Conservation (phyloP, 1,140 invertebrate genomes). For the Philotrypesis tridentata region DNA sequence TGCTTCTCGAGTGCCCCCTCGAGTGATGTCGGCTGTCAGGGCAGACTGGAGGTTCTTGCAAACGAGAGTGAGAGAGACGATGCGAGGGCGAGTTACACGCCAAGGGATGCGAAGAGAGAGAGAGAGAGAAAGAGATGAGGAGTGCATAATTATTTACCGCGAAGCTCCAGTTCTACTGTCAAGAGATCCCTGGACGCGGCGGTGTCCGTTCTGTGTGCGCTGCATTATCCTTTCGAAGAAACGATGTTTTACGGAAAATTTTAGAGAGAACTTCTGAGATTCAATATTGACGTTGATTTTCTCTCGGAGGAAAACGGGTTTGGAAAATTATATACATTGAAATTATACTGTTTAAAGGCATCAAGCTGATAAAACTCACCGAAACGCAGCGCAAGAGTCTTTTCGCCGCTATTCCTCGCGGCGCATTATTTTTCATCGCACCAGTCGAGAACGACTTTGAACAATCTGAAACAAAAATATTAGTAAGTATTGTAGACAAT, state of each 20-base stretch:
- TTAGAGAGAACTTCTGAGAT: background rate
- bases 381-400: too few species aligned
- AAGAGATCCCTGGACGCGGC: background rate
- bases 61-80: background rate
- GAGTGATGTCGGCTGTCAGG: slow-evolving; percentile 45
- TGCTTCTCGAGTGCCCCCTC: slow-evolving; percentile 42
- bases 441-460: background rate
- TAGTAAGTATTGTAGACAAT: background rate
- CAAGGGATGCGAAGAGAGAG: too few species aligned
- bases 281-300: background rate
- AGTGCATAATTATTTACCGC: slow-evolving; percentile 20
- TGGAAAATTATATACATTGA: too few species aligned
- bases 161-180: background rate
- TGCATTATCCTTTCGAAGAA: background rate
- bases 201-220: too few species aligned
- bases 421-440: background rate
- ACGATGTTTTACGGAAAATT: background rate
- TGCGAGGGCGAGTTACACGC: background rate
- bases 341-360: too few species aligned
- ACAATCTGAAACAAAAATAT: background rate
- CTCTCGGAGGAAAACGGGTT: too few species aligned
- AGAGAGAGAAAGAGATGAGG: background rate
- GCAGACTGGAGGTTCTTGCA: slow-evolving; percentile 11
- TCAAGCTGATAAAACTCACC: too few species aligned
- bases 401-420: too few species aligned